phyloP scores from a whole-genome alignment of 1,140 invertebrate species.

The Paracyclopina nana region DNA sequence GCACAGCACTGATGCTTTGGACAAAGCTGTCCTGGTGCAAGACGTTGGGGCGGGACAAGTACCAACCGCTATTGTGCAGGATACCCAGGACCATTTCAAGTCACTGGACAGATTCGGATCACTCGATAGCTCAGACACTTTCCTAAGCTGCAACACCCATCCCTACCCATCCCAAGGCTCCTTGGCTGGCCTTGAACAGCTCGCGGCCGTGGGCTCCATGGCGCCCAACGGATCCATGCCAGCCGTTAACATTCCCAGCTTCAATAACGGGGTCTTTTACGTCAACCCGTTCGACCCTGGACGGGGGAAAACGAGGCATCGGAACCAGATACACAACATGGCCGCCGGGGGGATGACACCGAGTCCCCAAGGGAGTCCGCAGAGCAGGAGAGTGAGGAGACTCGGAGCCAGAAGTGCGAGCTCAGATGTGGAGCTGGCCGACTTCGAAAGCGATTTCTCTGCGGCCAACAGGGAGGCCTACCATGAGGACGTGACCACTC shows the following conservation, averaged over 20 bases:
- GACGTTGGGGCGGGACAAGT: too few relatives aligned
- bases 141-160: constrained; percentile 84
- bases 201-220: constrained; percentile 15
- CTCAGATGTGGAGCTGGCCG: constrained; percentile 11
- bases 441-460: too few relatives aligned
- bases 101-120: constrained; percentile 40
- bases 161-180: constrained; percentile 51
- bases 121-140: constrained; percentile 70
- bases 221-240: constrained; percentile 9
- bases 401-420: neutral
- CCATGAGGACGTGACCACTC: too few relatives aligned
- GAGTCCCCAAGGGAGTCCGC: neutral
- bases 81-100: too few relatives aligned
- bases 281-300: constrained; percentile 3
- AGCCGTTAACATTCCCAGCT: neutral
- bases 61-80: too few relatives aligned
- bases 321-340: neutral
- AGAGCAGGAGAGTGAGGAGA: neutral
- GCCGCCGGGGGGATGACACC: neutral
- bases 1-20: too few relatives aligned
- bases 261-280: constrained; percentile 2
- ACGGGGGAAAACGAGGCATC: neutral
- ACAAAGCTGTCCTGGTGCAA: too few relatives aligned
- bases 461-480: too few relatives aligned
- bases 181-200: constrained; percentile 10